Conservation (phyloP, 2,888 invertebrate genomes). For the Spisula subtruncata region DNA sequence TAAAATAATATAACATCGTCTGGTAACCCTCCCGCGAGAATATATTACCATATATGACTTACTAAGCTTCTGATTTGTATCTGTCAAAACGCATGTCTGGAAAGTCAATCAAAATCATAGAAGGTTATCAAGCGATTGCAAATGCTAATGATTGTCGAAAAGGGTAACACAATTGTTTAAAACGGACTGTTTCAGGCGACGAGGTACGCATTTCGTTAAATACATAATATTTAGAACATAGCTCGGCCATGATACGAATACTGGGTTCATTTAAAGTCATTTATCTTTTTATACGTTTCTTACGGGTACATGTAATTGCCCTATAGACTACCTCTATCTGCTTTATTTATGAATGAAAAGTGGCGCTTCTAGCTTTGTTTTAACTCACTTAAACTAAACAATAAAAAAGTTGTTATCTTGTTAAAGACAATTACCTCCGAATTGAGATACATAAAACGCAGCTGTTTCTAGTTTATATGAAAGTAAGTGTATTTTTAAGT, state of each 20-base stretch:
- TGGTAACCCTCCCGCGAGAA: neutral
- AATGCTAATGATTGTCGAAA: constrained; percentile 3
- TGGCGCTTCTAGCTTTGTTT: constrained; percentile 44
- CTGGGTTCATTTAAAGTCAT: neutral
- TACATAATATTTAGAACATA: constrained; percentile 12
- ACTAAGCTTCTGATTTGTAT: neutral
- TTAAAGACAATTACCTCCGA: constrained; percentile 22
- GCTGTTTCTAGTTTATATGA: constrained; percentile 2
- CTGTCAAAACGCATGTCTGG: neutral
- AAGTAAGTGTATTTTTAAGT: neutral
- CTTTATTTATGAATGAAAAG: constrained; percentile 26
- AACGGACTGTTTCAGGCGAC: neutral
- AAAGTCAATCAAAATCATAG: neutral
- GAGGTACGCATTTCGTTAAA: constrained; percentile 1
- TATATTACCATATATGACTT: neutral
- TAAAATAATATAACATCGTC: neutral
- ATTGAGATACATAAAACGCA: constrained; percentile 18
- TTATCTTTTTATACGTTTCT: neutral
- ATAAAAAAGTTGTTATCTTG: constrained; percentile 29
- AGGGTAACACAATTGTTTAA: neutral
- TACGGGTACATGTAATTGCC: neutral
- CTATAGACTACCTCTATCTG: neutral
- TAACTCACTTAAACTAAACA: constrained; percentile 26
- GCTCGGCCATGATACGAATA: neutral
- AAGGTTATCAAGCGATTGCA: neutral